Base-by-base conservation (phyloP, 1,140 invertebrate genomes). In the Drosophila repletoides region DNA sequence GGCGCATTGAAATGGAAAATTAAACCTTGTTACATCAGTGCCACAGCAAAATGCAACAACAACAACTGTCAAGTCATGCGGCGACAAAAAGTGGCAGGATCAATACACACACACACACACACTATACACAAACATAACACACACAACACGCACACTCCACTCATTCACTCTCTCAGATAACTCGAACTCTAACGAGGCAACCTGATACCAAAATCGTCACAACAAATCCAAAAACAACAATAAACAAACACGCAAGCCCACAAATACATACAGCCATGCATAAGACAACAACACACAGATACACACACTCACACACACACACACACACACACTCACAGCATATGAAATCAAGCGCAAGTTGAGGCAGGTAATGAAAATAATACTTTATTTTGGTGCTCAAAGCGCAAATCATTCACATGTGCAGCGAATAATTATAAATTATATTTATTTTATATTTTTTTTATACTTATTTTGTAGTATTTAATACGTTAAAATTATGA, bases 1-100 rank as follows among this genome's bases (percentile, higher is more conserved):
- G 81, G 68, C 58, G 81, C 84, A 76, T 80, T 88, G 84, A 88
- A 88, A 88, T 88, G 84, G 84, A 88, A 88, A 88, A 88, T 88
- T 88, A 88, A 88, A 88, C 77, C 77, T 80, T 76, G 84, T 88
- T 88, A 84, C 84, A 80, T 88, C 84, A 88, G 84, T 83, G 66
- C 33, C 49, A 72, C 43, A 72, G 68, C 65, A 70, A 73, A 56
- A 75, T 65, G 59, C 76, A 77, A 52, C 68, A 73, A 67, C 63
- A 71, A 59, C 63, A 49, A 51, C 48, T 67, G 51, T 51, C 60
- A 70, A 65, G 64, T 56, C 63, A 41, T 64, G 69, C 65, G 46
- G 55, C 76, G 65, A 77, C 74, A 72, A 74, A 51, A 48, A 65
- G 49, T 64, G 71, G 49, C 80, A 86, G 80, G 80, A 86, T 80